phyloP scores from a whole-genome alignment of 2,888 invertebrate species.

The Pandemis cinnamomeana region DNA sequence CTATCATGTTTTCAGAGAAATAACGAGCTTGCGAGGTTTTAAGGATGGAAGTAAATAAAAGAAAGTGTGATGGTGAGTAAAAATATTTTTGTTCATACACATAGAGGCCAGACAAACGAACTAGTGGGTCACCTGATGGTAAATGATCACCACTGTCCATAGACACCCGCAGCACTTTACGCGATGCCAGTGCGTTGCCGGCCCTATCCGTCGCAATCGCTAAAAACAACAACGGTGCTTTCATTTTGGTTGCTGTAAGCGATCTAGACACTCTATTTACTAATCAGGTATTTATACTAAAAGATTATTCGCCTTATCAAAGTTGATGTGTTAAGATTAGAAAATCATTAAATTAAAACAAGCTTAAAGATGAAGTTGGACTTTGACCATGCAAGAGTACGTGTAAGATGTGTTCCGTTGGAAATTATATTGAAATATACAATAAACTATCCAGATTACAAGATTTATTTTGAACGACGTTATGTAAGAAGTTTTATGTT shows the following conservation, averaged over 20 bases:
- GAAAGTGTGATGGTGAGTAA: background rate
- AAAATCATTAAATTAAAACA: background rate
- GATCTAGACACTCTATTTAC: background rate
- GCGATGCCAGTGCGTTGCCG: too few relatives aligned
- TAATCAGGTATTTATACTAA: slow-evolving; percentile 11
- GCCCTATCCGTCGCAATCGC: slow-evolving; percentile 13
- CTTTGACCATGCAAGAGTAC: background rate
- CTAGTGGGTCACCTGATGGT: too few relatives aligned
- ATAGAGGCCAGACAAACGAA: too few relatives aligned
- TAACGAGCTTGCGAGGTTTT: background rate
- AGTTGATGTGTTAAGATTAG: background rate
- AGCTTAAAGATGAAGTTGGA: background rate
- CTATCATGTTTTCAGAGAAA: too few relatives aligned
- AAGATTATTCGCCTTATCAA: slow-evolving; percentile 17
- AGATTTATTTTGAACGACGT: too few relatives aligned
- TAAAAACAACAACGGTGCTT: slow-evolving; percentile 19
- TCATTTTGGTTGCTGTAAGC: slow-evolving; percentile 10
- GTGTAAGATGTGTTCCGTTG: background rate
- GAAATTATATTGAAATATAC: too few relatives aligned
- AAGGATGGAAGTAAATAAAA: background rate
- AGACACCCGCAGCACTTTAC: too few relatives aligned
- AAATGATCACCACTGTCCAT: too few relatives aligned
- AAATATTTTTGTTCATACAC: slow-evolving; percentile 2
- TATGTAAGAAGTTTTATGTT: too few relatives aligned
- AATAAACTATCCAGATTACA: too few relatives aligned